These are phyloP conservation scores for Temnopleurus reevesii DNA, from an alignment of 53 echinoderm and acorn worm genomes.

Conservation along the genomic window DNA sequence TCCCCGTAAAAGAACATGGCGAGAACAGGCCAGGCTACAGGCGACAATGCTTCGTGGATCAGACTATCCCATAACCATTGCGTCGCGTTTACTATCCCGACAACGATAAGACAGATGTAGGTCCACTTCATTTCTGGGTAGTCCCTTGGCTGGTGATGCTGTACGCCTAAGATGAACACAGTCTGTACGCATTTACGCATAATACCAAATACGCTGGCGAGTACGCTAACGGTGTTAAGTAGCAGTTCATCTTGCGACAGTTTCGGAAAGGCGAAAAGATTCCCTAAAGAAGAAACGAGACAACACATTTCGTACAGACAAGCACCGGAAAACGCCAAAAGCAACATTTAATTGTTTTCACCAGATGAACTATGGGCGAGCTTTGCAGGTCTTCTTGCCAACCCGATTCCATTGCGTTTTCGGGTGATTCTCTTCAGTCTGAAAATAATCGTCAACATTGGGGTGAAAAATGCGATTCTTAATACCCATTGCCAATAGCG, in stretches of 20 bases:
- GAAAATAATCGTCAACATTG: not conserved
- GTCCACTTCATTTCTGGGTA: not conserved
- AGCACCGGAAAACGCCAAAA: not conserved
- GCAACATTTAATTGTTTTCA: not conserved
- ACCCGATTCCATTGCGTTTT: not conserved
- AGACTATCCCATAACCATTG: constrained; percentile 18
- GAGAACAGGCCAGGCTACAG: not conserved
- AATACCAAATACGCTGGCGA: not conserved
- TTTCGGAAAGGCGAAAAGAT: not conserved
- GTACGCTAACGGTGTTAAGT: not conserved
- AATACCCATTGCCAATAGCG: constrained; percentile 11
- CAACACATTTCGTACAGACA: constrained; percentile 14
- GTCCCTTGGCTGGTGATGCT: constrained; percentile 6
- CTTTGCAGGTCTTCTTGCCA: not conserved
- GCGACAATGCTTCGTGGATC: constrained; percentile 4
- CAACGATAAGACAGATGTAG: not conserved
- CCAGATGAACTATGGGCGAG: not conserved
- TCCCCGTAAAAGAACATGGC: not conserved
- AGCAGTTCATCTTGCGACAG: not conserved
- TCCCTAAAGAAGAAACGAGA: not conserved
- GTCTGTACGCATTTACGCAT: not conserved
- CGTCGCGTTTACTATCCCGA: not conserved
- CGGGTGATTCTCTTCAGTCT: not conserved
- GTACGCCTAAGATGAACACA: not conserved
- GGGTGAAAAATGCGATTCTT: not conserved